Conservation (phyloP, 2,888 invertebrate genomes). For the Odontomyia ornata region DNA sequence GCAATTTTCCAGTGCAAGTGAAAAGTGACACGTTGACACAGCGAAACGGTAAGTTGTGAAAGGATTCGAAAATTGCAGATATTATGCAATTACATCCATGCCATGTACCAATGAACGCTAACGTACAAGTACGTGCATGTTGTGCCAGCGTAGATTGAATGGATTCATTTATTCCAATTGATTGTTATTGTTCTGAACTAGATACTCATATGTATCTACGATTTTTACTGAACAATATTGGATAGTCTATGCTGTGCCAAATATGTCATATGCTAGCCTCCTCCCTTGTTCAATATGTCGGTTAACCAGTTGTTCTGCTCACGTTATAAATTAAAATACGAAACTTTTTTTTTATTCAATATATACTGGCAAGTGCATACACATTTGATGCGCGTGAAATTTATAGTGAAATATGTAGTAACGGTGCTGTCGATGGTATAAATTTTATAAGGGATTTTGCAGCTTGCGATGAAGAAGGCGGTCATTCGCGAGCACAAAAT, state of each 20-base stretch:
- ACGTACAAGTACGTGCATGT: too few relatives aligned
- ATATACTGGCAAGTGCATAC: too few relatives aligned
- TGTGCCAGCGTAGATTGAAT: too few relatives aligned
- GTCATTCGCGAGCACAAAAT: too few relatives aligned
- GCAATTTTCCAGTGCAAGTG: constrained; percentile 63
- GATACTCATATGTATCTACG: background rate
- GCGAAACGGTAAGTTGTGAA: constrained; percentile 59
- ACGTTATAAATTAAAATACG: constrained; percentile 11
- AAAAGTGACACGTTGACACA: constrained; percentile 62
- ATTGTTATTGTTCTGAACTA: background rate
- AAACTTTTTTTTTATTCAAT: too few relatives aligned
- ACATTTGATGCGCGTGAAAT: too few relatives aligned
- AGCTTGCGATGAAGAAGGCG: too few relatives aligned
- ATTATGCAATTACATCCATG: background rate
- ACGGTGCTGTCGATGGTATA: too few relatives aligned
- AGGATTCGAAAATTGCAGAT: constrained; percentile 4
- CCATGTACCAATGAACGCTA: too few relatives aligned
- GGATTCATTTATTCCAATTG: background rate
- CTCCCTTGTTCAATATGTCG: background rate
- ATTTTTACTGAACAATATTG: background rate
- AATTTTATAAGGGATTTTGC: too few relatives aligned
- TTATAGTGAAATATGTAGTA: too few relatives aligned
- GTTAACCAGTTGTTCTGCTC: constrained; percentile 1
- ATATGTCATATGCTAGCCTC: background rate
- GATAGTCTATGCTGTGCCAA: background rate